Percentiles rank a stretch among this genome's conserved stretches.
Evolutionary conservation across 37 sponge, comb jelly and placozoan genomes (phyloP).

Genomic region (Mnemiopsis leidyi): DNA sequence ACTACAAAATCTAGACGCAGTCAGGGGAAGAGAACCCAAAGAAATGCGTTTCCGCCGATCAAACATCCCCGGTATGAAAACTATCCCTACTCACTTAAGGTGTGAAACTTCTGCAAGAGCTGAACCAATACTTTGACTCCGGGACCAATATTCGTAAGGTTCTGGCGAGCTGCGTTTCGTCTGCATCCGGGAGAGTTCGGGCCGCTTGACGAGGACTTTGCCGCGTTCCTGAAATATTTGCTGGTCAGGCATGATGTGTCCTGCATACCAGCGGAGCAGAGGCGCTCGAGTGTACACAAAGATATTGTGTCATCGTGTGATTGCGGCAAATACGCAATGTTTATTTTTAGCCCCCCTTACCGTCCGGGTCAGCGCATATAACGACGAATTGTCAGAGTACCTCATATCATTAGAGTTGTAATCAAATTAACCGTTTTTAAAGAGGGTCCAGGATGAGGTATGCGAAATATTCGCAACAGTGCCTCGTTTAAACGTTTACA

Average conservation of each 20-base stretch:
- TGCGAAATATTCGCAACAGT: no score
- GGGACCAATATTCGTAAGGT: background rate
- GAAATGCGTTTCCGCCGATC: no score
- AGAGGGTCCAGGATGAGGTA: no score
- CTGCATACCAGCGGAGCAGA: background rate
- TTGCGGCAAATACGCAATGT: background rate
- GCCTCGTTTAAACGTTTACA: no score
- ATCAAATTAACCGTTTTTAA: no score
- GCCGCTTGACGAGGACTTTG: background rate
- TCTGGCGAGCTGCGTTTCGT: background rate
- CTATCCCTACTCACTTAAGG: background rate
- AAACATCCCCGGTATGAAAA: no score
- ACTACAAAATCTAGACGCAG: background rate
- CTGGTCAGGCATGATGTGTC: background rate
- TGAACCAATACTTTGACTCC: background rate
- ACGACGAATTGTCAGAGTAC: no score
- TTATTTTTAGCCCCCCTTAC: background rate
- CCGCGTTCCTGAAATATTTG: background rate
- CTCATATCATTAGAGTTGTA: no score
- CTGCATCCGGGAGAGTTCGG: background rate
- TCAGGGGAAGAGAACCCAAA: background rate
- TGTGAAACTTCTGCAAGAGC: background rate
- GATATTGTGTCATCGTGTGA: background rate
- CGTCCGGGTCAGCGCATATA: no score
- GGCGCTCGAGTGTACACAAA: no score